These are phyloP conservation scores for Caenorhabditis sp. DNA, from an alignment of 2,888 invertebrate genomes.

Conservation along the genomic window DNA sequence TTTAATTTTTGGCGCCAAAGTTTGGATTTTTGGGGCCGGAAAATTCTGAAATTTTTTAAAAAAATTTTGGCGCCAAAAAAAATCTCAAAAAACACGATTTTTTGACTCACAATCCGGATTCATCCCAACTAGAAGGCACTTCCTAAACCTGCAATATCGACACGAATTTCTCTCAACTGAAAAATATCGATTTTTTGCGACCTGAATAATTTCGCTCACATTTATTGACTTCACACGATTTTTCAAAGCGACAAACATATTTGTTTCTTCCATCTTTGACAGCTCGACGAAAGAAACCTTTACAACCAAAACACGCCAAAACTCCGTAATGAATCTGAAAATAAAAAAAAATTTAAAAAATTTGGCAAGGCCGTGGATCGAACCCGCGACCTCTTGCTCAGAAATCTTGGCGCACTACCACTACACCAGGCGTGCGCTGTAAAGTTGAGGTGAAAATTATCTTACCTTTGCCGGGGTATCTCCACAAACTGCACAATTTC, in stretches of 20 bases:
- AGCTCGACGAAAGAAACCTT: slow-evolving; percentile 66
- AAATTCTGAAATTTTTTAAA: too few species aligned
- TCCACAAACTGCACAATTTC: slow-evolving; percentile 63
- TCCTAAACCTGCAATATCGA: slow-evolving; percentile 64
- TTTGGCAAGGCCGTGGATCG: too few species aligned
- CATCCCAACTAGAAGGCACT: slow-evolving; percentile 66
- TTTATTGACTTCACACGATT: slow-evolving; percentile 61
- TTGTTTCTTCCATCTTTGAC: slow-evolving; percentile 68
- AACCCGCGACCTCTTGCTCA: too few species aligned
- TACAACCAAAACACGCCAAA: slow-evolving; percentile 64
- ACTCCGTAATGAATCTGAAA: slow-evolving; percentile 61
- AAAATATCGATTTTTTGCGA: slow-evolving; percentile 11
- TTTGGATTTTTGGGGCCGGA: too few species aligned
- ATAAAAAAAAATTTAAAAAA: background rate
- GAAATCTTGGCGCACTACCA: too few species aligned
- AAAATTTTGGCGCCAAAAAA: too few species aligned
- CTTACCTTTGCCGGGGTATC: slow-evolving; percentile 63
- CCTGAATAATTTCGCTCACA: slow-evolving; percentile 38
- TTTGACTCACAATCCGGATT: slow-evolving; percentile 64
- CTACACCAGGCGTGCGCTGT: too few species aligned
- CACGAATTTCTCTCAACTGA: slow-evolving; percentile 65
- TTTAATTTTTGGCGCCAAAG: too few species aligned
- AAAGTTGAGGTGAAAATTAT: background rate
- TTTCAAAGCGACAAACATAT: slow-evolving; percentile 65
- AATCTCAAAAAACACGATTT: too few species aligned